phyloP scores from a whole-genome alignment of 2,797 vertebrate genomes.

The Thamnophis elegans region DNA sequence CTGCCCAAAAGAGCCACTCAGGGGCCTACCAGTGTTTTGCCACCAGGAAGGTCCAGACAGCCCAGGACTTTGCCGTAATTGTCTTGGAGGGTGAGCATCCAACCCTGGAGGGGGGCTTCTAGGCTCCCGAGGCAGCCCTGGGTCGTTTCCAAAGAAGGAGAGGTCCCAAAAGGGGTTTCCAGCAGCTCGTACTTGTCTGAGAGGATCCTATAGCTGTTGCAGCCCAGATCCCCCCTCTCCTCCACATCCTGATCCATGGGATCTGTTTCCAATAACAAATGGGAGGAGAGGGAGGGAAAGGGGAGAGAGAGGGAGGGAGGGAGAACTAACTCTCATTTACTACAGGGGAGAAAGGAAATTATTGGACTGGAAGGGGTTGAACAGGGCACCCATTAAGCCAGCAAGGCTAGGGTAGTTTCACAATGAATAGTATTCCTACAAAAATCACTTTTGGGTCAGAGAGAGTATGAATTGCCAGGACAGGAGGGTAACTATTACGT shows the following conservation, averaged over 20 bases:
- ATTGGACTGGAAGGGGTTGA: not conserved
- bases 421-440: not conserved
- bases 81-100: constrained; percentile 85
- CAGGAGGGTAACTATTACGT: not conserved
- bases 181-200: not conserved
- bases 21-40: constrained; percentile 98
- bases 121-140: not conserved
- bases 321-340: not conserved
- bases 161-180: no score
- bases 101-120: rapidly evolving
- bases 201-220: not conserved
- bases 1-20: constrained; percentile 95
- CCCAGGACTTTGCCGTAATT: constrained; percentile 96
- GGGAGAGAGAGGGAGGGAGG: not conserved
- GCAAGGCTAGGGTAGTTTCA: not conserved
- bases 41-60: constrained; percentile 88
- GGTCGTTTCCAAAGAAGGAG: not conserved
- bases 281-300: not conserved
- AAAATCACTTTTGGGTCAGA: no score
- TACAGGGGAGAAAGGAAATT: not conserved
- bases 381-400: not conserved
- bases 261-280: constrained; percentile 68
- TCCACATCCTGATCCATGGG: not conserved
- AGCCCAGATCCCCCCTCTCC: not conserved
- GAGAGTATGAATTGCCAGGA: not conserved